These are phyloP conservation scores for Takifugu bimaculatus DNA, from an alignment of 2,113 vertebrate genomes.

Conservation along the genomic window DNA sequence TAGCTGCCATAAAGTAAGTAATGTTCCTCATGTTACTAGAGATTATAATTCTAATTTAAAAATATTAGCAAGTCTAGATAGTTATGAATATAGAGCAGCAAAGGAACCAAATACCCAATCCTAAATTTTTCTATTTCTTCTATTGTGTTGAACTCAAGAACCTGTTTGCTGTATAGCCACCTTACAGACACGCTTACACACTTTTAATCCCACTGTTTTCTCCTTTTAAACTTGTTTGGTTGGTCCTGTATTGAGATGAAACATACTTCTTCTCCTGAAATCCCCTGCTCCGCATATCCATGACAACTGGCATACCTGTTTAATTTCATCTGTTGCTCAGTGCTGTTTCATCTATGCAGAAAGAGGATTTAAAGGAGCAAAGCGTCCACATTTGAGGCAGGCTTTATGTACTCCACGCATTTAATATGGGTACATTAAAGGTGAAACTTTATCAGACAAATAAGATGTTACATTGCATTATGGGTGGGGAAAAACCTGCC, in stretches of 20 bases:
- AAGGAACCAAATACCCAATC: background rate
- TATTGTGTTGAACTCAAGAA: background rate
- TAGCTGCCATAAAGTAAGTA: conserved; percentile 8
- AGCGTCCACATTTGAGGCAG: background rate
- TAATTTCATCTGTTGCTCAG: too few relatives aligned
- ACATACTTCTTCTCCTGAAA: conserved; percentile 25
- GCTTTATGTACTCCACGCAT: background rate
- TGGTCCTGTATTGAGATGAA: conserved; percentile 14
- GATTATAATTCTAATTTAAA: too few relatives aligned
- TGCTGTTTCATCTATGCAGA: background rate
- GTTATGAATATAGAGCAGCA: background rate
- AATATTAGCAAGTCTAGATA: background rate
- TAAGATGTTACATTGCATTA: too few relatives aligned
- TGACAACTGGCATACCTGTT: background rate
- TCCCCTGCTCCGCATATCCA: background rate
- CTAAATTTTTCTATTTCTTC: background rate
- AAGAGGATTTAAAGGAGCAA: background rate
- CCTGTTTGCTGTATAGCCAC: background rate
- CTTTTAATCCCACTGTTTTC: background rate
- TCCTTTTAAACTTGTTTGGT: conserved; percentile 21
- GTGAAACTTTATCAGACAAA: too few relatives aligned
- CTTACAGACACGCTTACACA: background rate
- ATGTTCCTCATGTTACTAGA: too few relatives aligned
- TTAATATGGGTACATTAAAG: too few relatives aligned
- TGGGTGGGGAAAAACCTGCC: too few relatives aligned